Conservation (phyloP, 2,888 invertebrate species). For the Diaphora mendica region DNA sequence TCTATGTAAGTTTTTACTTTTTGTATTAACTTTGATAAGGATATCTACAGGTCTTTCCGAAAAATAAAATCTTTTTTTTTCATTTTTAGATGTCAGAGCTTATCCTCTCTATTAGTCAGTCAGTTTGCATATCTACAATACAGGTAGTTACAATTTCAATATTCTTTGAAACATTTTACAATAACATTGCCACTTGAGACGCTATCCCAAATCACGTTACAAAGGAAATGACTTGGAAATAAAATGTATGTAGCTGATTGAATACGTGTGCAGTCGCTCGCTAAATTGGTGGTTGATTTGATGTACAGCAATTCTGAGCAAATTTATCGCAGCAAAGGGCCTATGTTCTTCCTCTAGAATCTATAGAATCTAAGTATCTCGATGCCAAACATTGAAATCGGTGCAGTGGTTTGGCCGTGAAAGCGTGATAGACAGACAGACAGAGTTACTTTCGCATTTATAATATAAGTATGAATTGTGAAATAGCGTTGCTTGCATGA, state of each 20-base stretch:
- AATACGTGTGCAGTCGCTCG: constrained; percentile 52
- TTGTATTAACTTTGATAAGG: too few relatives aligned
- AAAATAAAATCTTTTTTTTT: neutral
- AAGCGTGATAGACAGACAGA: too few relatives aligned
- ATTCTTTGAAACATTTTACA: constrained; percentile 47
- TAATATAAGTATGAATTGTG: too few relatives aligned
- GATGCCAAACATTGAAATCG: too few relatives aligned
- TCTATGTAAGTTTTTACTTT: too few relatives aligned
- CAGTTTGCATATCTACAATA: constrained; percentile 17
- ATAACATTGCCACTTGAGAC: constrained; percentile 45
- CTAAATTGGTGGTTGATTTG: constrained; percentile 54
- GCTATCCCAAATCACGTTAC: constrained; percentile 46
- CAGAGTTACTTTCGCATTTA: too few relatives aligned
- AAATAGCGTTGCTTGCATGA: too few relatives aligned
- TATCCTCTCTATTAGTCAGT: neutral
- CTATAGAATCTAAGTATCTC: too few relatives aligned
- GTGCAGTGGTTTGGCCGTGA: too few relatives aligned
- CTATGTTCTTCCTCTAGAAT: too few relatives aligned
- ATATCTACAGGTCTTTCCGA: too few relatives aligned
- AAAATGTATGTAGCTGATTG: constrained; percentile 54
- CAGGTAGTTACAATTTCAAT: constrained; percentile 30
- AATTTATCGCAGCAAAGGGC: too few relatives aligned
- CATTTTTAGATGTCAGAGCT: neutral
- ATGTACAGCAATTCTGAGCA: constrained; percentile 51
- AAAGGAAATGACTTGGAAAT: constrained; percentile 50